Percentiles rank a stretch among this genome's conserved stretches.
These are phyloP conservation scores for Tragopan temminckii DNA, from an alignment of 2,797 vertebrate genomes.

Conservation along the genomic window DNA sequence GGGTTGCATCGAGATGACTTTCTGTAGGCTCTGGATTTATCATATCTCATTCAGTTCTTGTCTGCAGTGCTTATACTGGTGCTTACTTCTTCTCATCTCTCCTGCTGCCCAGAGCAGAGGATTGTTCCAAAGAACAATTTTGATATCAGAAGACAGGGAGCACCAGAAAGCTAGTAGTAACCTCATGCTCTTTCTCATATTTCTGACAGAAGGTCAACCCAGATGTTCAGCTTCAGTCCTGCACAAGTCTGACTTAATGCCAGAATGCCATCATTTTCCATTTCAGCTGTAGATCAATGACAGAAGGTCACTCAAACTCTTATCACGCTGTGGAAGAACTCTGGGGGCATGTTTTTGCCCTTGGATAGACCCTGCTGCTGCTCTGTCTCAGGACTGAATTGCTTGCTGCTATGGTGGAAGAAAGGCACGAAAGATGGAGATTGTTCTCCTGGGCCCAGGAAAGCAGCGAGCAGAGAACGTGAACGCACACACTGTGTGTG, in stretches of 20 bases:
- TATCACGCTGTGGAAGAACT: neutral
- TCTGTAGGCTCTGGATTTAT: neutral
- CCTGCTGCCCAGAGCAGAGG: neutral
- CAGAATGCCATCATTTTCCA: accelerated
- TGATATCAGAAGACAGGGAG: neutral
- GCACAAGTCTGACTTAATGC: neutral
- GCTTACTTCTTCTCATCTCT: neutral
- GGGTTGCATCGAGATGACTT: neutral
- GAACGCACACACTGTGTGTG: neutral
- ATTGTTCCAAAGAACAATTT: neutral
- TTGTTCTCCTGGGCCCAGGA: neutral
- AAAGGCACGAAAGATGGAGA: neutral
- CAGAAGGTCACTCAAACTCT: neutral
- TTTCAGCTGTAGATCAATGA: accelerated
- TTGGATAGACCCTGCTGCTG: accelerated
- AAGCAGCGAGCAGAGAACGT: neutral
- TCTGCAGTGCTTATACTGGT: accelerated
- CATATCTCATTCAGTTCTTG: neutral
- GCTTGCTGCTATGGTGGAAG: neutral
- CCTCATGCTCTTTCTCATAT: accelerated
- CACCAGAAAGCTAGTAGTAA: neutral
- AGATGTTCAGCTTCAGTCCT: neutral
- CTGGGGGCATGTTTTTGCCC: neutral
- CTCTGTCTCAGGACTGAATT: neutral
- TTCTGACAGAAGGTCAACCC: neutral